Evolutionary conservation across 2,797 vertebrate genomes (phyloP), one percentile per base, ranked within the genome.

Genomic region (Danio albolineatus): DNA sequence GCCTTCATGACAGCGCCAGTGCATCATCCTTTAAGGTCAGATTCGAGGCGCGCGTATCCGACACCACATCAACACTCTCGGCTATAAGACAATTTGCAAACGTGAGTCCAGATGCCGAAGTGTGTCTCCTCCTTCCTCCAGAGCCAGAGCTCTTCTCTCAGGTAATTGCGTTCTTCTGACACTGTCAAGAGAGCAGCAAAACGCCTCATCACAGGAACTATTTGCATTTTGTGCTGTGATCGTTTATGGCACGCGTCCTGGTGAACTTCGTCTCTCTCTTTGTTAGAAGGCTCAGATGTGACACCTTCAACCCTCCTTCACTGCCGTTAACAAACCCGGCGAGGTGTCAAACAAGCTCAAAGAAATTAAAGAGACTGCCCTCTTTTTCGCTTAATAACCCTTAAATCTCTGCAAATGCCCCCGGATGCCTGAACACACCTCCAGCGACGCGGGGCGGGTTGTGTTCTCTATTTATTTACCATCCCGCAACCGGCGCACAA

Each of bases 301-400:
- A 95, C 92, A 93, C 89, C 85, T 89, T 49, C 83, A 90, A 86
- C 89, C 90, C 91, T 89, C 89, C 90, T 91, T 88, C 88, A 86
- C 89, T 88, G 89, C 90, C 89, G 89, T 86, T 90, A 93, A 92
- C 89, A 91, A 91, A 90, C 90, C 88, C 78, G 83, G 19, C 86
- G 90, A 92, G 91, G 91, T 86, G 89, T 91, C 90, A 91, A 90
- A 90, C 89, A 92, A 93, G 91, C 92, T 93, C 93, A 91, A 61
- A 95, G 93, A 94, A 93, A 95, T 93, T 91, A 93, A 93, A 89
- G 87, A 92, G 72, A 93, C 86, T 89, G 90, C 88, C 90, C 93
- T 90, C 91, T 91, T 94, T 94, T 94, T 93, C 93, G 90, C 94
- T 91, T 94, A 92, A 94, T 90, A 92, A 94, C 92, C 92, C 92